Evolutionary conservation across 1,140 invertebrate genomes (phyloP).

Genomic region (Daktulosphaira vitifoliae): DNA sequence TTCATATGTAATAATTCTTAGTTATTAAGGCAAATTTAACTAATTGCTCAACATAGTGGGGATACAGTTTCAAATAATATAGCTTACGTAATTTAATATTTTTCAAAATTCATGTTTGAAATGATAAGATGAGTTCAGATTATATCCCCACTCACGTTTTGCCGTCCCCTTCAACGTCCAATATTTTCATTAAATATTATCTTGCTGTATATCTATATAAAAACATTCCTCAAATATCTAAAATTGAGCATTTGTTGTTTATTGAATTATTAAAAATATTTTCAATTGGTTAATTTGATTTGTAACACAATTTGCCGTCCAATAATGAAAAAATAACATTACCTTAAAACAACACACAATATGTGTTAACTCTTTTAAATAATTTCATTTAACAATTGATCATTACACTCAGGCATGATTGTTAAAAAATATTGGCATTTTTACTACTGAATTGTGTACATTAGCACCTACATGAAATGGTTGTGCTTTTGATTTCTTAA

Average conservation of each 20-base stretch:
- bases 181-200: neutral
- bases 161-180: slow-evolving; percentile 31
- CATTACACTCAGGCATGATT: too few species aligned
- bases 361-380: too few species aligned
- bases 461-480: too few species aligned
- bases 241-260: neutral
- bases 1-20: slow-evolving; percentile 11
- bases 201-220: neutral
- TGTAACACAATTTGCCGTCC: slow-evolving; percentile 24
- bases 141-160: neutral
- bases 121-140: slow-evolving; percentile 9
- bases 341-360: too few species aligned
- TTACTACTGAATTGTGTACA: too few species aligned
- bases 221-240: slow-evolving; percentile 10
- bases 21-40: slow-evolving; percentile 28
- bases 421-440: too few species aligned
- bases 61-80: too few species aligned
- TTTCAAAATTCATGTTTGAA: neutral
- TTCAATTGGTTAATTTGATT: slow-evolving; percentile 13
- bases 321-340: neutral
- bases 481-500: too few species aligned
- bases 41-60: slow-evolving; percentile 31
- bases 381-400: too few species aligned
- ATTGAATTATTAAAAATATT: slow-evolving; percentile 4
- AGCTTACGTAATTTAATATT: too few species aligned